These are phyloP conservation scores for Thamnaconus septentrionalis DNA, from an alignment of 2,113 vertebrate genomes.

Conservation along the genomic window DNA sequence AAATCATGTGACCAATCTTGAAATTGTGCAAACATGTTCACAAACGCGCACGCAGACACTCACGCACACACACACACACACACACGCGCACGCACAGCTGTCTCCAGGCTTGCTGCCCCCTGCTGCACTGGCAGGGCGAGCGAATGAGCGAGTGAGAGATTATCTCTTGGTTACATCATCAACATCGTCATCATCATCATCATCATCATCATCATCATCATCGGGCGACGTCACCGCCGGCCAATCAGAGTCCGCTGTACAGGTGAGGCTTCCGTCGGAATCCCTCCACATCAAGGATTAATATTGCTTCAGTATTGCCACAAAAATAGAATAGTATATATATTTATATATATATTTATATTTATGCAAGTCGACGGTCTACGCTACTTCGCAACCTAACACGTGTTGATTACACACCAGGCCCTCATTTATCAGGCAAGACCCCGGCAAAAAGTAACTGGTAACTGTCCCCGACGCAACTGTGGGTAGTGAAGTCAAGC, in stretches of 20 bases:
- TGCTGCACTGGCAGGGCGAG: conserved; percentile 24
- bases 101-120: conserved; percentile 15
- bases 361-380: conserved; percentile 11
- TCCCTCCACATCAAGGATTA: conserved; percentile 64
- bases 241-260: conserved; percentile 56
- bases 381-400: conserved; percentile 57
- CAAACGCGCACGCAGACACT: conserved; percentile 5
- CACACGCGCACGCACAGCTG: conserved; percentile 4
- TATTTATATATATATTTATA: no score
- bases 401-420: conserved; percentile 31
- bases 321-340: conserved; percentile 60
- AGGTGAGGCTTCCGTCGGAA: conserved; percentile 54
- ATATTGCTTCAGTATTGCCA: conserved; percentile 84
- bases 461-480: background rate
- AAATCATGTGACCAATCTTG: conserved; percentile 28
- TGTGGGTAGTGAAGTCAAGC: background rate
- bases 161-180: conserved; percentile 69
- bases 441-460: conserved; percentile 31
- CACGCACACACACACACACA: conserved; percentile 10
- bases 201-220: no score
- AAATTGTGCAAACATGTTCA: conserved; percentile 44
- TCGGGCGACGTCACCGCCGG: conserved; percentile 28
- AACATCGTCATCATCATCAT: background rate
- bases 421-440: conserved; percentile 67
- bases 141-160: conserved; percentile 32